phyloP scores from a whole-genome alignment of 1,140 invertebrate genomes.

The Aphidius gifuensis region DNA sequence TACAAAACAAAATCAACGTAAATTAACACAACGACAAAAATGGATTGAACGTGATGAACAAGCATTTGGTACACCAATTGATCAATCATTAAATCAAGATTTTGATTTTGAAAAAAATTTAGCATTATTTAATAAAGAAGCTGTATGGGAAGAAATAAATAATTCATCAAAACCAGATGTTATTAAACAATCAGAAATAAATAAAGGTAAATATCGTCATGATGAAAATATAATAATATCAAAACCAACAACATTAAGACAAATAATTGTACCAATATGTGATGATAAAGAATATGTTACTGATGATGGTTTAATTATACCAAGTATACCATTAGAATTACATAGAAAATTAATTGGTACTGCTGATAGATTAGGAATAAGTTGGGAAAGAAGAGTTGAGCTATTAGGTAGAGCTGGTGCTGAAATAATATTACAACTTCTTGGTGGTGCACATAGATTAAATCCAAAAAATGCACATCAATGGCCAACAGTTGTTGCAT shows the following conservation, averaged over 20 bases:
- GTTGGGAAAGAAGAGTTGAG: constrained; percentile 65
- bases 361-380: constrained; percentile 67
- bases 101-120: constrained; percentile 95
- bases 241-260: constrained; percentile 63
- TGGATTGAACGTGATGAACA: constrained; percentile 57
- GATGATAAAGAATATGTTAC: constrained; percentile 72
- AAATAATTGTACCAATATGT: constrained; percentile 69
- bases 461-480: constrained; percentile 81
- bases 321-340: constrained; percentile 67
- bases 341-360: constrained; percentile 64
- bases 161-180: constrained; percentile 70
- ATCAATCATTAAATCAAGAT: constrained; percentile 65
- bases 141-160: constrained; percentile 60
- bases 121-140: constrained; percentile 85
- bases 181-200: constrained; percentile 54
- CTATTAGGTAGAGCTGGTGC: constrained; percentile 72
- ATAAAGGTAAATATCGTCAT: constrained; percentile 63
- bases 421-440: constrained; percentile 74
- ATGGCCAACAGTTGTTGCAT: constrained; percentile 71
- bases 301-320: constrained; percentile 76
- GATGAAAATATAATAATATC: constrained; percentile 81
- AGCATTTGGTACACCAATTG: constrained; percentile 62
- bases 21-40: constrained; percentile 42
- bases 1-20: constrained; percentile 36
- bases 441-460: constrained; percentile 71